A percentile compares a stretch with the other conserved stretches of the same genome.
These are phyloP conservation scores for Buathra laborator DNA, from an alignment of 2,888 invertebrate genomes.

Conservation along the genomic window DNA sequence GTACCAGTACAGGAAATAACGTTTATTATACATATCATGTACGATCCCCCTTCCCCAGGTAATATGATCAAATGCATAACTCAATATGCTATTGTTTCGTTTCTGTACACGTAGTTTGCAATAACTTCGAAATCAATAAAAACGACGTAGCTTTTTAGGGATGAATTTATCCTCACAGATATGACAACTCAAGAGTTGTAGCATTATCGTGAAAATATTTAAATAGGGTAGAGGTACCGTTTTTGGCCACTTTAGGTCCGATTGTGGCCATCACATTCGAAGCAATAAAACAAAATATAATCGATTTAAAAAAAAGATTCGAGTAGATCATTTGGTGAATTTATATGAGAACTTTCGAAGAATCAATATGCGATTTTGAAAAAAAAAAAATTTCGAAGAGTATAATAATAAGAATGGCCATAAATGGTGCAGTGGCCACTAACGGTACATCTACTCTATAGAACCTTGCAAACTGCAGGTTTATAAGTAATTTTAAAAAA, in stretches of 20 bases:
- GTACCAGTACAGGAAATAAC: neutral
- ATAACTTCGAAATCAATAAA: conserved; percentile 1
- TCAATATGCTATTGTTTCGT: conserved; percentile 8
- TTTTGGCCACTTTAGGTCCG: too few species aligned
- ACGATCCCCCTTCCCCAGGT: neutral
- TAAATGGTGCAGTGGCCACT: too few species aligned
- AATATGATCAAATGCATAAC: neutral
- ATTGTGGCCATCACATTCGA: too few species aligned
- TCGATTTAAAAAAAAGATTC: too few species aligned
- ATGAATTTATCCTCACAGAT: neutral
- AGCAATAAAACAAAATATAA: too few species aligned
- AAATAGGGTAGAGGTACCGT: too few species aligned
- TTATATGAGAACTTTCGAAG: too few species aligned
- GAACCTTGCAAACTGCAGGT: neutral
- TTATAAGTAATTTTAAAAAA: neutral
- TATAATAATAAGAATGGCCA: too few species aligned
- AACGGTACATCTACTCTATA: too few species aligned
- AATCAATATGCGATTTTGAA: too few species aligned
- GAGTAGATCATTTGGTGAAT: too few species aligned
- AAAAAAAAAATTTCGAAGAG: too few species aligned
- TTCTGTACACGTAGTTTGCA: neutral
- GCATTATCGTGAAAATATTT: neutral
- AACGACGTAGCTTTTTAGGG: neutral
- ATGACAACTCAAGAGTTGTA: neutral
- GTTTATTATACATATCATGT: neutral